Base-by-base conservation (phyloP, 2,797 vertebrate genomes). In the Pseudocheirus occidentalis region DNA sequence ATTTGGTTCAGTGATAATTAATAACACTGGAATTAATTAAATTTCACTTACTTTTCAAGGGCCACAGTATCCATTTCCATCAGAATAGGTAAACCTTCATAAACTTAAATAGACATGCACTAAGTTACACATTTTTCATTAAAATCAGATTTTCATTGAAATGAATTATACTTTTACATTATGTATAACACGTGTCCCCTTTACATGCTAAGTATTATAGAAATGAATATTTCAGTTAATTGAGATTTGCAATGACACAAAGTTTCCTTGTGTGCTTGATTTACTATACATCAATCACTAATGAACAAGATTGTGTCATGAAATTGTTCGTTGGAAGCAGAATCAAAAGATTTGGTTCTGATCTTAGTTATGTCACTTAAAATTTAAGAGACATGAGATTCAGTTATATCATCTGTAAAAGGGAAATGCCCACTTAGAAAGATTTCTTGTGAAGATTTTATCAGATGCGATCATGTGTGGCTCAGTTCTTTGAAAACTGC, bases 1-100 rank as follows among this genome's bases (percentile, higher is more conserved):
- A 90, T 94, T 87, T 95, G n/a, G 2, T 91, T 94, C 28, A 90
- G 3, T 14, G 96, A 73, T 89, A 92, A 93, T 57, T 31, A 0
- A 0, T 55, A 89, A 29, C 50, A 1, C 28, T 95, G 91, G 95
- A 93, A 40, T 54, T 55, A 92, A 81, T 7, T 46, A 46, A 46
- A 27, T 81, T 81, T 16, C 66, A 46, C 16, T 81, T 40, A 40
- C 14, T 11, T 2, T 46, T 81, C 24, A 81, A 46, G n/a, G 46
- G 14, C 34, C 18, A 81, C 18, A 81, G 6, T 46, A 81, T 46
- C 18, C 18, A 46, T 81, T 81, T 46, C 2, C 18, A 40, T 81
- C 27, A 81, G 46, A 81, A 81, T 21, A 81, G 27, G 14, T 46
- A 81, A 46, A n/a, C 6, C 0, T 46, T 81, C 7, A 40, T 24